Conservation (phyloP, 2,797 vertebrate species). For the Heterohyrax brucei region DNA sequence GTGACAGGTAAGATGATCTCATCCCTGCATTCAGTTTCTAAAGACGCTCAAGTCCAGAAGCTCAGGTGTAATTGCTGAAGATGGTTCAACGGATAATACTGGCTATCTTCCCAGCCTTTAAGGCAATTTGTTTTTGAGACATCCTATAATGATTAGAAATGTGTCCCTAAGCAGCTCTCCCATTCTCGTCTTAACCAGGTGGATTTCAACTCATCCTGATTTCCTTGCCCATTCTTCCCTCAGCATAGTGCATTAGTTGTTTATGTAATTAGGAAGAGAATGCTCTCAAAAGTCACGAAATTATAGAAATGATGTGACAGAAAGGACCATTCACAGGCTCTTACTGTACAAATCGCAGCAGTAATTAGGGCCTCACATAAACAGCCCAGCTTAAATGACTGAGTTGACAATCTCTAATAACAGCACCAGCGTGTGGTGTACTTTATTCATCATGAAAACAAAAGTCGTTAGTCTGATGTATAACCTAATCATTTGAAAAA, state of each 20-base stretch:
- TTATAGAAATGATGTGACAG: conserved; percentile 75
- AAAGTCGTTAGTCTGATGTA: conserved; percentile 74
- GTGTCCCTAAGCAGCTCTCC: conserved; percentile 52
- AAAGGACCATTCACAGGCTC: conserved; percentile 74
- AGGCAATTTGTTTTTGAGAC: neutral
- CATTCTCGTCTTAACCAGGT: conserved; percentile 75
- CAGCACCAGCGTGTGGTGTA: conserved; percentile 17
- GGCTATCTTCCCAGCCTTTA: neutral
- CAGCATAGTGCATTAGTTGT: conserved; percentile 70
- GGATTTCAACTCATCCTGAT: conserved; percentile 73
- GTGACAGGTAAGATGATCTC: neutral
- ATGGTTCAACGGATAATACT: neutral
- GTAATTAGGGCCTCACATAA: conserved; percentile 75
- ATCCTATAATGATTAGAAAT: conserved; percentile 27
- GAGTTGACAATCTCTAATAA: conserved; percentile 70
- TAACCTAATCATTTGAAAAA: conserved; percentile 79
- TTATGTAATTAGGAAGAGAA: conserved; percentile 79
- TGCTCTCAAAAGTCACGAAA: conserved; percentile 70
- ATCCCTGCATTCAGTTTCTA: neutral
- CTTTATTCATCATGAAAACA: conserved; percentile 74
- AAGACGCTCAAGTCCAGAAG: conserved; percentile 18
- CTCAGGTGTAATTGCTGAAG: neutral
- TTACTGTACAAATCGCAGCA: conserved; percentile 65
- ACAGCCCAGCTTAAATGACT: conserved; percentile 73
- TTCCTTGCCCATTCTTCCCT: conserved; percentile 69